These are phyloP conservation scores for Mus spretus DNA, from an alignment of 2,797 vertebrate genomes.

Conservation along the genomic window DNA sequence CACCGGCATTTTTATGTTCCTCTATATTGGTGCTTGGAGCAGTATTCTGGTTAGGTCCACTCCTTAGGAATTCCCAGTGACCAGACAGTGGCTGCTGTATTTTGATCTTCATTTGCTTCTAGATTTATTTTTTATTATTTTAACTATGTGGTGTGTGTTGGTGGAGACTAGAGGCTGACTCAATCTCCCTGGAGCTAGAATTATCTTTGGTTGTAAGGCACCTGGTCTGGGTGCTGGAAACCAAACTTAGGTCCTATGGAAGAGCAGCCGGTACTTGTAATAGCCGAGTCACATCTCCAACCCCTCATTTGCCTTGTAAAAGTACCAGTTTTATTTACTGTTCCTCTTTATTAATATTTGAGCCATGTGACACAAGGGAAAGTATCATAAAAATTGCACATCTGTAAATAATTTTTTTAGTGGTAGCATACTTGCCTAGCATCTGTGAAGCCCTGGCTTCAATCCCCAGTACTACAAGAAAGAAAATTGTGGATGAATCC, in stretches of 20 bases:
- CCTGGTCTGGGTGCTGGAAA: neutral
- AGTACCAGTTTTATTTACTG: neutral
- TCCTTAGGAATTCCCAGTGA: neutral
- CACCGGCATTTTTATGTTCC: neutral
- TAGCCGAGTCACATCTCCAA: neutral
- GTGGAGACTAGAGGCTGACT: neutral
- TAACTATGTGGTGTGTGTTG: neutral
- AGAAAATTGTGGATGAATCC: neutral
- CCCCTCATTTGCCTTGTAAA: constrained; percentile 23
- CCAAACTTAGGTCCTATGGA: neutral
- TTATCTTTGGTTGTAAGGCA: neutral
- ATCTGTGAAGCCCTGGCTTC: neutral
- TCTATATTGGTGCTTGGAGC: neutral
- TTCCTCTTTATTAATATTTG: constrained; percentile 2
- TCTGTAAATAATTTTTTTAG: neutral
- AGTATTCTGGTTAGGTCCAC: neutral
- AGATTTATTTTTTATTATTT: neutral
- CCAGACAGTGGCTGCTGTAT: neutral
- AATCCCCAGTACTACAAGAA: neutral
- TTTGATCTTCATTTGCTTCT: constrained; percentile 39
- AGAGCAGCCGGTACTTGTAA: neutral
- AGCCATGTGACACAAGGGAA: neutral
- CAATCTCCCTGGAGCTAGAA: no score
- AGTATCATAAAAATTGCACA: neutral
- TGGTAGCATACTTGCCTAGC: neutral